Evolutionary conservation across 2,888 invertebrate species (phyloP), one percentile per base, ranked within the genome.

Genomic region (Dryococelus australis): DNA sequence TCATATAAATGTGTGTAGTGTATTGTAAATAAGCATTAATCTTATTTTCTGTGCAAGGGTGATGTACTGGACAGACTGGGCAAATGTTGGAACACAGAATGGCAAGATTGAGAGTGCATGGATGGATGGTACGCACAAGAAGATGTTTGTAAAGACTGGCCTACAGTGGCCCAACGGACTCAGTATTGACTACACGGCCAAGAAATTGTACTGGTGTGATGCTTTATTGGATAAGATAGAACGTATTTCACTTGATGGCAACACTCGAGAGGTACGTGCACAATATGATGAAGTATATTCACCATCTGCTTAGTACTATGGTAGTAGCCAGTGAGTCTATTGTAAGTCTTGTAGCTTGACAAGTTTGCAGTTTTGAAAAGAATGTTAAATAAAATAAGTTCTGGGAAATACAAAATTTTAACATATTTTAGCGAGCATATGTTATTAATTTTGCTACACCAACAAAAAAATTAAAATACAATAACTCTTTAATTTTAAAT

Each of bases 31-130:
- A 35, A 35, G 35, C 35, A 4, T 35, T 35, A 35, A 35, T 35
- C 35, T 35, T 35, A 35, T 35, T 35, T 35, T 35, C 35, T 35
- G 35, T 65, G 20, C n/a, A 65, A 65, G 65, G 65, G 79, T 88
- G n/a, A 95, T 97, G 94, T 97, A 95, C 93, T 97, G 97, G 96
- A 93, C 95, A 0, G 95, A 95, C 91, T 97, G 96, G 96, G 93
- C 94, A 43, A 92, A 92, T 28, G 91, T 86, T 43, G 88, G 86
- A 1, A 85, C 84, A 10, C 87, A 87, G 51, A 86, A 87, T 27
- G 88, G 88, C 0, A 94, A 94, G 89, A 95, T 97, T 90, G 95
- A 96, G 91, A 93, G 94, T 83, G 95, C 96, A 35, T 94, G 94
- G 93, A 95, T 97, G 96, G 97, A 97, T 92, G 97, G 97, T 20